Evolutionary conservation across 2,113 vertebrate genomes (phyloP), one percentile per base, ranked within the genome.

Genomic region (Bufo gargarizans): DNA sequence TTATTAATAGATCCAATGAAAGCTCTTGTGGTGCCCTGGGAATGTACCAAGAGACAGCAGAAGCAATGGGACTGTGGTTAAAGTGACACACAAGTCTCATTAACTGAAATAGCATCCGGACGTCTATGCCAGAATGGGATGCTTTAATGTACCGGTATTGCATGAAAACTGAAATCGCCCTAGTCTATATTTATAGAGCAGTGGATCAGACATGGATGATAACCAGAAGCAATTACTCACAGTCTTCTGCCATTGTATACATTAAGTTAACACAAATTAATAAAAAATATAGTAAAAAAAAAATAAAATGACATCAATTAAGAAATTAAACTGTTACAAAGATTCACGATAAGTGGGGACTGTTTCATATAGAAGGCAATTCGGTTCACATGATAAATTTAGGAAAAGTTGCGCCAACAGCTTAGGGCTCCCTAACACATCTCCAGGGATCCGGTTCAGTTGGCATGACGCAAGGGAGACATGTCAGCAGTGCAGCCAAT

Each of bases 31-130:
- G 47, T 76, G 16, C 20, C 81, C 71, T 20, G 47, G 81, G 72
- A 81, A 82, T 9, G 19, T 22, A 55, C 17, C 12, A 20, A 55
- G 76, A 74, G 71, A 77, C 56, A 53, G 63, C 22, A 55, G 47
- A 74, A 53, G 87, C 72, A 65, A 63, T 78, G 81, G 87, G 81
- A 77, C 80, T 88, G 61, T 77, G 79, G 86, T 82, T 87, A 82
- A 88, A 82, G 78, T 88, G 81, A 47, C 72, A 77, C 59, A 88
- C 67, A 67, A 88, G 69, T 77, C 20, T 59, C 10, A 88, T 47
- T 83, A 58, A 77, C 47, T 45, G n/a, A 77, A 81, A n/a, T 45
- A 3, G 58, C 49, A 63, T 65, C 67, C 17, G 81, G 45, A 84
- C 67, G 16, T 77, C 87, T 84, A 50, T 43, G 72, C 72, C 16